A percentile compares a stretch with the other conserved stretches of the same genome.
Conservation (phyloP, 2,888 invertebrate species). For the Caenorhabditis sp. region DNA sequence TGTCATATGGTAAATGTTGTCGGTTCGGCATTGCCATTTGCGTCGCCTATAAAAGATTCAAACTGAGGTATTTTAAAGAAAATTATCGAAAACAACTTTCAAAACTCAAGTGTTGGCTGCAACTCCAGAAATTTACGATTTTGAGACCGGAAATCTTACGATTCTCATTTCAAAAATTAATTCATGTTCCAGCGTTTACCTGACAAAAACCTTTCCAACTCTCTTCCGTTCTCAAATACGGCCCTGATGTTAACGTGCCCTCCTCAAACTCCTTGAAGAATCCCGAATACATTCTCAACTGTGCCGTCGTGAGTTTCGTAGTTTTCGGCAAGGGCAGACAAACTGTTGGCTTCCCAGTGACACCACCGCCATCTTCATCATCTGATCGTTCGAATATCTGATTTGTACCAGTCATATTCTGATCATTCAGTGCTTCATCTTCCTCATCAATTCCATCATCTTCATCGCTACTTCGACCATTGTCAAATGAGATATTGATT, state of each 20-base stretch:
- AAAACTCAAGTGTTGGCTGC: too few relatives aligned
- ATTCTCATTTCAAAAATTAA: neutral
- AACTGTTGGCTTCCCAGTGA: neutral
- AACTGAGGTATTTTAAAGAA: too few relatives aligned
- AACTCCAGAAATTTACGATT: too few relatives aligned
- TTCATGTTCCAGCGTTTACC: constrained; percentile 4
- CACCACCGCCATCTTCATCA: constrained; percentile 19
- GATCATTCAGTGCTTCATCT: constrained; percentile 35
- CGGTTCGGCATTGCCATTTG: constrained; percentile 28
- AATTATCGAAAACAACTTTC: too few relatives aligned
- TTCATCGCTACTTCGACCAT: constrained; percentile 30
- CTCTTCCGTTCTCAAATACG: constrained; percentile 18
- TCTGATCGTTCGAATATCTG: constrained; percentile 8
- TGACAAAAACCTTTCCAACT: constrained; percentile 28
- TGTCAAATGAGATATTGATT: constrained; percentile 39
- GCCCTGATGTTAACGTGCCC: constrained; percentile 20
- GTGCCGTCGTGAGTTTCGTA: constrained; percentile 24
- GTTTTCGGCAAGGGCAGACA: constrained; percentile 26
- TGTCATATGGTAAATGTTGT: constrained; percentile 30
- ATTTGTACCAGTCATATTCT: neutral
- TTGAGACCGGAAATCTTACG: too few relatives aligned
- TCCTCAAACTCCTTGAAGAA: constrained; percentile 42
- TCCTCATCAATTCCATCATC: constrained; percentile 48
- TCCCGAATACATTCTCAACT: constrained; percentile 39
- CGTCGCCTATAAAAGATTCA: constrained; percentile 30